These are phyloP conservation scores for Crotalus helleri DNA, from an alignment of 2,113 vertebrate genomes.

Conservation along the genomic window DNA sequence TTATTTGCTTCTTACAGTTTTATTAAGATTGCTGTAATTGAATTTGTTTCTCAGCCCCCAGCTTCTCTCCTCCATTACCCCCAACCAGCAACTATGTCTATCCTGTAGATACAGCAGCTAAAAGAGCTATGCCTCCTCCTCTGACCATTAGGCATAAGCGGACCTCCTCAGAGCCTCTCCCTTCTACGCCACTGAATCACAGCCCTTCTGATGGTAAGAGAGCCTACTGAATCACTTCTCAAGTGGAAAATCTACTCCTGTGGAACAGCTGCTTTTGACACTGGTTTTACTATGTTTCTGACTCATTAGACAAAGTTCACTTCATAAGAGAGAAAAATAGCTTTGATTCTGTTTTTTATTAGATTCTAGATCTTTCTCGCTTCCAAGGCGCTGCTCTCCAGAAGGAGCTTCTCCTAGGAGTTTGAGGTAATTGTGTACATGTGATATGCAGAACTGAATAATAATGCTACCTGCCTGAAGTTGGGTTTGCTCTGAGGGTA, in stretches of 20 bases:
- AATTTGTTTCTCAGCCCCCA: constrained; percentile 49
- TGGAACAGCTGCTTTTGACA: neutral
- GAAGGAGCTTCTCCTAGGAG: constrained; percentile 25
- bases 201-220: constrained; percentile 46
- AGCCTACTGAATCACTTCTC: neutral
- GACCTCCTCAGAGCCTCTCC: constrained; percentile 61
- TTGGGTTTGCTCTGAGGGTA: neutral
- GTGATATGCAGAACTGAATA: neutral
- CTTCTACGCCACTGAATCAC: constrained; percentile 53
- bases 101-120: constrained; percentile 44
- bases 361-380: constrained; percentile 37
- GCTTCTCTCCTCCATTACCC: constrained; percentile 47
- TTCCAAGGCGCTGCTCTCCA: constrained; percentile 25
- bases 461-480: neutral
- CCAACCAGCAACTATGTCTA: constrained; percentile 33
- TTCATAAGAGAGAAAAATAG: neutral
- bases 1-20: neutral
- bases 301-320: neutral
- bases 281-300: neutral
- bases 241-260: neutral
- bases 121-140: constrained; percentile 33
- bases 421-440: constrained; percentile 24
- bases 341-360: neutral
- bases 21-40: neutral
- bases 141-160: constrained; percentile 64